Evolutionary conservation across 2,888 invertebrate genomes (phyloP).

Genomic region (Plagiodera versicolora): DNA sequence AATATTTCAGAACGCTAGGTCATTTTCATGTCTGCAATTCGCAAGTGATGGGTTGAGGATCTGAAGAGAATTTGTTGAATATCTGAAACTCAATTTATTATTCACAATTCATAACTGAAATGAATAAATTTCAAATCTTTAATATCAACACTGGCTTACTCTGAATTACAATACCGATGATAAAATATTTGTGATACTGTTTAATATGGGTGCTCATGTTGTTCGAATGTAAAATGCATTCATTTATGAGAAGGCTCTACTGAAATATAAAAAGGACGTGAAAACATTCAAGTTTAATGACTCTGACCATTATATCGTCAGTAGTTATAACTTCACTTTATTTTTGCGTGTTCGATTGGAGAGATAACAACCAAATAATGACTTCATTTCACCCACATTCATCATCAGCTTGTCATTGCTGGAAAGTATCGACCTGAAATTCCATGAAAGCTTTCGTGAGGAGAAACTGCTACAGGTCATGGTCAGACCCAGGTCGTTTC

Average conservation of each 20-base stretch:
- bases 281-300: neutral
- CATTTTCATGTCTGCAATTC: too few relatives aligned
- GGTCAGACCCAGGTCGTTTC: neutral
- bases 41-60: too few relatives aligned
- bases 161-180: too few relatives aligned
- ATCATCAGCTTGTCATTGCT: conserved; percentile 47
- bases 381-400: conserved; percentile 50
- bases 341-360: conserved; percentile 43
- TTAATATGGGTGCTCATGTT: too few relatives aligned
- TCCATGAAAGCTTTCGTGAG: neutral
- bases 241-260: too few relatives aligned
- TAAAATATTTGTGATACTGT: too few relatives aligned
- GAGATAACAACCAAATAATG: conserved; percentile 43
- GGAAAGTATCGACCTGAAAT: conserved; percentile 29
- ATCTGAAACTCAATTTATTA: too few relatives aligned
- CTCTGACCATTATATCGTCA: neutral
- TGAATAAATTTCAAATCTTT: too few relatives aligned
- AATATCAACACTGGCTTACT: too few relatives aligned
- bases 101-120: too few relatives aligned
- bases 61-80: too few relatives aligned
- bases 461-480: neutral
- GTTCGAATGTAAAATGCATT: too few relatives aligned
- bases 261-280: neutral
- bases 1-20: neutral
- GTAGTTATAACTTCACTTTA: conserved; percentile 6